Percentiles rank a stretch among this genome's conserved stretches.
Evolutionary conservation across 1,140 invertebrate genomes (phyloP).

Genomic region (Trinorchestia longiramus): DNA sequence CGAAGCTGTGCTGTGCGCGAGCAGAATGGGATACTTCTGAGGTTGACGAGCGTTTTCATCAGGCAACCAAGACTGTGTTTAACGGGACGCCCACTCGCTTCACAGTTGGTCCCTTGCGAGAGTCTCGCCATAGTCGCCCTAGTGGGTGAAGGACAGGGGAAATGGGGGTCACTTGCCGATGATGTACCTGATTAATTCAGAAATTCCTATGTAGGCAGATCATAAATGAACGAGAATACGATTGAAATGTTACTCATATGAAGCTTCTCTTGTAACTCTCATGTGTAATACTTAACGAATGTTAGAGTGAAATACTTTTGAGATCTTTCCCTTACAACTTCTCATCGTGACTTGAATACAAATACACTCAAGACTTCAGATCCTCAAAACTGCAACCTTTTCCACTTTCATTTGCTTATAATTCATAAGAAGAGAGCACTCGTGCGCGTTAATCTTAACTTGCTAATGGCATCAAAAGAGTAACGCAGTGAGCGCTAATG

Average conservation of each 20-base stretch:
- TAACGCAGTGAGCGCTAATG: neutral
- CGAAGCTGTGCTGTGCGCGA: neutral
- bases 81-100: neutral
- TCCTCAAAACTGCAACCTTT: neutral
- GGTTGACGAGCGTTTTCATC: neutral
- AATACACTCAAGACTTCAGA: neutral
- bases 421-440: neutral
- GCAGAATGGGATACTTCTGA: neutral
- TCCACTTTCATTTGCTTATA: neutral
- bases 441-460: neutral
- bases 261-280: neutral
- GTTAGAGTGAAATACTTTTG: neutral
- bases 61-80: neutral
- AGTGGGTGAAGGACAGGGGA: neutral
- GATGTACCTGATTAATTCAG: neutral
- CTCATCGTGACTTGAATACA: neutral
- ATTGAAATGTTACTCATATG: neutral
- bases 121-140: neutral
- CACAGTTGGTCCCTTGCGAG: neutral
- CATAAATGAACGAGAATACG: neutral
- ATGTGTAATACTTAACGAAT: neutral
- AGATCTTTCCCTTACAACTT: neutral
- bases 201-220: neutral
- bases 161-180: neutral
- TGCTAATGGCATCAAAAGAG: neutral